These are phyloP conservation scores for Petrolisthes cinctipes DNA, from an alignment of 2,888 invertebrate species.

Conservation along the genomic window DNA sequence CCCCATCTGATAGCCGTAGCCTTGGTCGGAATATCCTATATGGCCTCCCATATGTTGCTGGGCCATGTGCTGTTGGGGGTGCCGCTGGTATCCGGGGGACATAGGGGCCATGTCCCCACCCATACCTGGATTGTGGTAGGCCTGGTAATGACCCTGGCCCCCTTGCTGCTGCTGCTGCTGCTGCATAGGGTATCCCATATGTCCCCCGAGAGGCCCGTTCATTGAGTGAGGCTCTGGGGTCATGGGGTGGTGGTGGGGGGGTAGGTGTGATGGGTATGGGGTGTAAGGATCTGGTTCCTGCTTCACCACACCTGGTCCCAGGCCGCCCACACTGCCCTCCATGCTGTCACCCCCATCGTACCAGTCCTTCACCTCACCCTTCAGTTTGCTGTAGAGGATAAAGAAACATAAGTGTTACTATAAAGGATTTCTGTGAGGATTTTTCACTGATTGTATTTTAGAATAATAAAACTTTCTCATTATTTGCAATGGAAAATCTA, in stretches of 20 bases:
- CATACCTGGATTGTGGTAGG: slow-evolving; percentile 54
- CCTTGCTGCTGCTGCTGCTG: slow-evolving; percentile 37
- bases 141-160: slow-evolving; percentile 48
- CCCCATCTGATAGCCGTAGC: slow-evolving; percentile 58
- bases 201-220: slow-evolving; percentile 29
- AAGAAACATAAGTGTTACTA: background rate
- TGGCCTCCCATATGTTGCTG: slow-evolving; percentile 57
- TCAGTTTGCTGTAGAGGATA: slow-evolving; percentile 57
- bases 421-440: background rate
- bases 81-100: slow-evolving; percentile 51
- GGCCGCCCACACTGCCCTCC: slow-evolving; percentile 33
- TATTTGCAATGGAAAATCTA: too few species aligned
- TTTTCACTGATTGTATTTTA: too few species aligned
- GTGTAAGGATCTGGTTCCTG: slow-evolving; percentile 43
- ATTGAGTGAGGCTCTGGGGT: slow-evolving; percentile 45
- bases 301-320: slow-evolving; percentile 8
- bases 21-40: slow-evolving; percentile 59
- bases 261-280: slow-evolving; percentile 38
- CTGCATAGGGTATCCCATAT: slow-evolving; percentile 53
- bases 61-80: slow-evolving; percentile 52
- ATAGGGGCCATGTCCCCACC: slow-evolving; percentile 59
- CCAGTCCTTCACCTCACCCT: slow-evolving; percentile 63
- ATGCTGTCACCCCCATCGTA: slow-evolving; percentile 54
- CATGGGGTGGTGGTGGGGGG: slow-evolving; percentile 52
- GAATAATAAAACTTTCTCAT: too few species aligned